Evolutionary conservation across 2,888 invertebrate genomes (phyloP), one percentile per base, ranked within the genome.

Genomic region (Azorinus chamasolen): DNA sequence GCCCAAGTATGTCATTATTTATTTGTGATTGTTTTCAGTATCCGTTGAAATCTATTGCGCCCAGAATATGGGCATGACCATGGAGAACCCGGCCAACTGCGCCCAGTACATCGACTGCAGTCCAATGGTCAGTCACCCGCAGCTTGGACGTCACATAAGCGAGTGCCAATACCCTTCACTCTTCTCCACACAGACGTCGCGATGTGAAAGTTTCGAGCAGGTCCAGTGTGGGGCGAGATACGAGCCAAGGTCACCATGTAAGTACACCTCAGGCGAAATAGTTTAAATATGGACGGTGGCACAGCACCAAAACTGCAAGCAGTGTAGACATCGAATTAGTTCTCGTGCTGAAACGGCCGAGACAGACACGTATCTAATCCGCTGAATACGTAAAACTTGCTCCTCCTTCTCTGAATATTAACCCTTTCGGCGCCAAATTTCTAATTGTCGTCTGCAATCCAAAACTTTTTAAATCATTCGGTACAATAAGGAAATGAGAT

Each of bases 181-280:
- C 27, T 88, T 81, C 77, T 87, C 87, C 0, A 59, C 79, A 4
- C 70, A 62, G 14, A 78, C 83, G 8, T 46, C 63, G 12, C 62
- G 48, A 18, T 88, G 88, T 46, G 77, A 85, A 66, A 78, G 82
- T 27, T 87, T 83, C 54, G 58, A 77, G 27, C 59, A 76, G 25
- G 87, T 87, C 12, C 69, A 87, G 27, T 89, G 89, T 71, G 79
- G 74, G 6, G 55, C 79, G n/a, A 75, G 86, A 55, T 73, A 70
- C 3, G 87, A 87, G 59, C 83, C 85, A 2, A 83, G 72, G 53
- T 77, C 79, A 0, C 87, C 85, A n/a, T 89, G 89, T 89, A 79
- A 83, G 87, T 73, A 18, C 3, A 6, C 22, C 2, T 51, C 14
- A 10, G 8, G 39, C 4, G 12, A n/a, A 45, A 20, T 14, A 18